A percentile compares a stretch with the other conserved stretches of the same genome.
These are phyloP conservation scores for Dipodomys ordii DNA, from an alignment of 2,113 vertebrate species.

Conservation along the genomic window DNA sequence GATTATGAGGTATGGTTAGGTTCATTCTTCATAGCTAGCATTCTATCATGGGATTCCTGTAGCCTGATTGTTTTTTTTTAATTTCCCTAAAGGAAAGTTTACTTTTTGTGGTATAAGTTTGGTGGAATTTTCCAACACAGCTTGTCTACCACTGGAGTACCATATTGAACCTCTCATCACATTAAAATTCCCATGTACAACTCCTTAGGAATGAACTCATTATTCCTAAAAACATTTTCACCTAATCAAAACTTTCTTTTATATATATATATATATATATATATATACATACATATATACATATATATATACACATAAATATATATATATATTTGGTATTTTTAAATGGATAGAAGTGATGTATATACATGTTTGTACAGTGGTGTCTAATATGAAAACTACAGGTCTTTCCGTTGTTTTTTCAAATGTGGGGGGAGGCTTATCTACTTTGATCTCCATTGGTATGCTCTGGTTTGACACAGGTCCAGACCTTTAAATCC, in stretches of 20 bases:
- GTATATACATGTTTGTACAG: conserved; percentile 1
- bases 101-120: background rate
- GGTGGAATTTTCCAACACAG: background rate
- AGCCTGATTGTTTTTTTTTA: background rate
- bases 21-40: background rate
- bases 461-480: background rate
- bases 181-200: background rate
- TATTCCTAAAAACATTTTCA: background rate
- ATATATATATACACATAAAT: no score
- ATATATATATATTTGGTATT: background rate
- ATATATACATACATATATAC: no score
- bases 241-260: background rate
- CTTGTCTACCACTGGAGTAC: background rate
- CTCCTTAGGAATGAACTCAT: background rate
- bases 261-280: no score
- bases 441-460: background rate
- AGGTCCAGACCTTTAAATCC: background rate
- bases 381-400: background rate
- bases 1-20: background rate
- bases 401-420: background rate
- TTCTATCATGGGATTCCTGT: background rate
- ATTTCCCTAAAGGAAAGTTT: background rate
- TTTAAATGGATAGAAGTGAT: background rate
- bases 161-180: background rate
- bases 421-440: background rate